Conservation (phyloP, 1,140 invertebrate species). For the Parasteatoda tepidariorum region DNA sequence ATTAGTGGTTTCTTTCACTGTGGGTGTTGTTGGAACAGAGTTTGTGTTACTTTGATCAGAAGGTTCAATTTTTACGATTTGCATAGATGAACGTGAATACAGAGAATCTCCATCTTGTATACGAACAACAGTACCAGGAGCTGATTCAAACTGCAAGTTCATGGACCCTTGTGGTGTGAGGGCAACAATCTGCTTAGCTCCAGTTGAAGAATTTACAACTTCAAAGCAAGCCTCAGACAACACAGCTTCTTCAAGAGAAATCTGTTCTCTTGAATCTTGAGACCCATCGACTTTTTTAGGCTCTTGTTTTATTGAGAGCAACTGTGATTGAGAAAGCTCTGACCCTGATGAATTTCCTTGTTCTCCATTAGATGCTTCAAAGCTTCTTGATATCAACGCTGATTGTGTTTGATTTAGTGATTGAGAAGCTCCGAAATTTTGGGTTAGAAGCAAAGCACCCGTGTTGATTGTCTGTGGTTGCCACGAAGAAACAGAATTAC, state of each 20-base stretch:
- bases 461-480: constrained; percentile 62
- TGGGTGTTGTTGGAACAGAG: constrained; percentile 43
- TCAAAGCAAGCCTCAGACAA: constrained; percentile 36
- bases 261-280: constrained; percentile 21
- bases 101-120: constrained; percentile 34
- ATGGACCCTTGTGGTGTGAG: constrained; percentile 41
- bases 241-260: constrained; percentile 24
- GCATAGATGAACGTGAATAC: constrained; percentile 24
- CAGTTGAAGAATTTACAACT: constrained; percentile 33
- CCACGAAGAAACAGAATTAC: constrained; percentile 29
- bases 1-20: constrained; percentile 15
- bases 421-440: constrained; percentile 56
- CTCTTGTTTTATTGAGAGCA: background rate
- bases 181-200: constrained; percentile 38
- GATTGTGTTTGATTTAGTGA: constrained; percentile 23
- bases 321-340: constrained; percentile 27
- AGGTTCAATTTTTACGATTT: constrained; percentile 40
- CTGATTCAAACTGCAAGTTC: constrained; percentile 30
- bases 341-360: constrained; percentile 37
- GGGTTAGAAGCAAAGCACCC: constrained; percentile 53
- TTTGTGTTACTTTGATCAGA: constrained; percentile 14
- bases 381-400: constrained; percentile 23
- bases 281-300: constrained; percentile 25
- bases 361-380: constrained; percentile 24
- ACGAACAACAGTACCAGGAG: constrained; percentile 5